These are phyloP conservation scores for Bostrychus sinensis DNA, from an alignment of 2,113 vertebrate genomes.

Conservation along the genomic window DNA sequence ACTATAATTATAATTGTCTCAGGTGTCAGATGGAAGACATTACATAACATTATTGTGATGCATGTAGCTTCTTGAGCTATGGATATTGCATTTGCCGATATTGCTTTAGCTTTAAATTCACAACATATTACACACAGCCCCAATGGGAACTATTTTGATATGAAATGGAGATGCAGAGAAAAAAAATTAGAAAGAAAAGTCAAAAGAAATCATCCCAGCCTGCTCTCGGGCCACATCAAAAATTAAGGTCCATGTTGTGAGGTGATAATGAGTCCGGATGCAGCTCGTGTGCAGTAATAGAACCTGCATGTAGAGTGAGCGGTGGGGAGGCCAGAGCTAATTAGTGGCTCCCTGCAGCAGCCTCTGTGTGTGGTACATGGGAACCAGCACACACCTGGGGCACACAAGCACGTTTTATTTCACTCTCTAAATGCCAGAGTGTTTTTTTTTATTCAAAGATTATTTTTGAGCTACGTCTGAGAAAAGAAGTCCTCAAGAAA, in stretches of 20 bases:
- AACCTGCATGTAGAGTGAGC: slow-evolving; percentile 47
- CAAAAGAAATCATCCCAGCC: slow-evolving; percentile 28
- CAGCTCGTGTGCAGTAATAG: slow-evolving; percentile 39
- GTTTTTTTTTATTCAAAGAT: slow-evolving; percentile 15
- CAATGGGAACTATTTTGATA: slow-evolving; percentile 19
- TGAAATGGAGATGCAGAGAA: not conserved
- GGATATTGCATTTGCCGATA: too few relatives aligned
- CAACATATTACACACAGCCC: too few relatives aligned
- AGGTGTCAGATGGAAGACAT: too few relatives aligned
- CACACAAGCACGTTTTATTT: slow-evolving; percentile 20
- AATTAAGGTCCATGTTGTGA: slow-evolving; percentile 43
- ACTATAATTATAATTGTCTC: too few relatives aligned
- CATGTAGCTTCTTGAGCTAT: too few relatives aligned
- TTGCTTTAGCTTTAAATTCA: too few relatives aligned
- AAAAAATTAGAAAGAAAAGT: slow-evolving; percentile 23
- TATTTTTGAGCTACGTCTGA: slow-evolving; percentile 14
- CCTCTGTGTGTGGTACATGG: slow-evolving; percentile 34
- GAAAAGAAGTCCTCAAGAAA: not conserved
- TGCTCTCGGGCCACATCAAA: slow-evolving; percentile 38
- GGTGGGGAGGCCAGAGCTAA: slow-evolving; percentile 55
- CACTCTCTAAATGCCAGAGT: slow-evolving; percentile 48
- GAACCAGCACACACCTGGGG: slow-evolving; percentile 39
- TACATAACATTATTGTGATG: too few relatives aligned
- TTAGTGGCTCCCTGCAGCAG: slow-evolving; percentile 54
- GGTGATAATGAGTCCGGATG: slow-evolving; percentile 53